A percentile compares a stretch with the other conserved stretches of the same genome.
Conservation (phyloP, 1,140 invertebrate genomes). For the Portunus trituberculatus region DNA sequence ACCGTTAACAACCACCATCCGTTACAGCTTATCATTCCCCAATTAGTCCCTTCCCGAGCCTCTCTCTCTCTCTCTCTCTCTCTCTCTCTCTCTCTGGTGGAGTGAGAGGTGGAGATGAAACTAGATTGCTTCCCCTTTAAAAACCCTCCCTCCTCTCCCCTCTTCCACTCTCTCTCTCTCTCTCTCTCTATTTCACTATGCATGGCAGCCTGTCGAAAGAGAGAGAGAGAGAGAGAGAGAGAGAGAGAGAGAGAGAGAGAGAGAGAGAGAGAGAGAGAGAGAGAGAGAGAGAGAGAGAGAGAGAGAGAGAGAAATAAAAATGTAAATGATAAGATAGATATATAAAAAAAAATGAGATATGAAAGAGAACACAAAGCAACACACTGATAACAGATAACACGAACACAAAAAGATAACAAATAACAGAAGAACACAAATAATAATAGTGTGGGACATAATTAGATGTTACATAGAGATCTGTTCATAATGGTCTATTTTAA, state of each 20-base stretch:
- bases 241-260: neutral
- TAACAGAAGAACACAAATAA: too few species aligned
- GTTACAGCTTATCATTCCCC: neutral
- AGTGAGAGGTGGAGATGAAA: neutral
- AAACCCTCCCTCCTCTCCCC: neutral
- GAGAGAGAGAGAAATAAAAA: neutral
- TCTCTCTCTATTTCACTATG: too few species aligned
- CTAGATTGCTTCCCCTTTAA: neutral
- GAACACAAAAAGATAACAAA: too few species aligned
- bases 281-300: slow-evolving; percentile 27
- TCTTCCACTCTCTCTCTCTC: neutral
- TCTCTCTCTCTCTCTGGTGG: neutral
- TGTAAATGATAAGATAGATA: neutral
- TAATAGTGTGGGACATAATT: too few species aligned
- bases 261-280: neutral
- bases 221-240: neutral
- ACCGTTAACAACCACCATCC: neutral
- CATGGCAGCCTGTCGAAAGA: neutral
- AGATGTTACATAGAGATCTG: too few species aligned
- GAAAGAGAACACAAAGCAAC: too few species aligned
- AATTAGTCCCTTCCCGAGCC: neutral
- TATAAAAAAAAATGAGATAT: neutral
- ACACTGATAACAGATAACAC: too few species aligned
- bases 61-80: neutral
- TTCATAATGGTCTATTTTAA: too few species aligned